Conservation (phyloP, 2,797 vertebrate genomes). For the Hapalemur alaotrensis region DNA sequence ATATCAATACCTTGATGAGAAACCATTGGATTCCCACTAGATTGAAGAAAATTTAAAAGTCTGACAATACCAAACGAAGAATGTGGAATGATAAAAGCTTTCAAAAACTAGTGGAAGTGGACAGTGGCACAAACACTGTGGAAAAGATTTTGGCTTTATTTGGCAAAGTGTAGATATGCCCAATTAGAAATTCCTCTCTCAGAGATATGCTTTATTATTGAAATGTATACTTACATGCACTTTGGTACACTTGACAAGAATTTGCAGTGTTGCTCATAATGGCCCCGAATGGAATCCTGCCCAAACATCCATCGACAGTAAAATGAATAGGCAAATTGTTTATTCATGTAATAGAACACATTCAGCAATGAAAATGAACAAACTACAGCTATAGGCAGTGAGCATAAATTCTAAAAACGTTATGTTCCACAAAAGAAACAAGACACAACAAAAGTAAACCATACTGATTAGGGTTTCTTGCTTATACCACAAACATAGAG, state of each 20-base stretch:
- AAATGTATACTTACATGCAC: background rate
- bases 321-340: slow-evolving; percentile 22
- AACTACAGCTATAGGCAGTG: background rate
- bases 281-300: background rate
- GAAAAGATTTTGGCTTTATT: background rate
- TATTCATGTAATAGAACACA: background rate
- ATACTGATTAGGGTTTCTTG: background rate
- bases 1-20: background rate
- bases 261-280: background rate
- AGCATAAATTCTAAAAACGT: background rate
- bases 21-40: background rate
- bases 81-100: background rate
- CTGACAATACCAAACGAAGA: background rate
- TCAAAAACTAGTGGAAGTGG: background rate
- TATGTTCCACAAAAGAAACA: background rate
- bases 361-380: background rate
- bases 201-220: background rate
- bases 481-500: background rate
- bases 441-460: background rate
- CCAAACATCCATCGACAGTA: background rate
- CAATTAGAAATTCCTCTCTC: background rate
- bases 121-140: background rate
- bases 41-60: background rate
- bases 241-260: background rate
- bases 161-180: background rate